Evolutionary conservation across 2,113 vertebrate species (phyloP).

Genomic region (Ivindomyrus marchei): DNA sequence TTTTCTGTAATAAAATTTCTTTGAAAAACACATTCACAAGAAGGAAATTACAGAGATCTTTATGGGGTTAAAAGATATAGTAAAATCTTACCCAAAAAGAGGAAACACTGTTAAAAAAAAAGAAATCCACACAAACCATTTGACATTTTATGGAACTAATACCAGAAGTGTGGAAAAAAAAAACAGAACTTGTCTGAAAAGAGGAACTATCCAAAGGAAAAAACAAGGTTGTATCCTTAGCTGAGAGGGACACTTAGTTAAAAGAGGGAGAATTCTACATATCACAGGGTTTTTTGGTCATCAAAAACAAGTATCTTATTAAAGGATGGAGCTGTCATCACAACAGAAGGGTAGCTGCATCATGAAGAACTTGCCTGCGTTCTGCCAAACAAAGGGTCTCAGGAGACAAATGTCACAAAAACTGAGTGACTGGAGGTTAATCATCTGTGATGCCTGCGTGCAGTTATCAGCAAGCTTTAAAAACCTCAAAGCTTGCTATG

Average conservation of each 20-base stretch:
- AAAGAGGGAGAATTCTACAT: background rate
- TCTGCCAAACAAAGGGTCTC: background rate
- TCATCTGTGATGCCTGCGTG: background rate
- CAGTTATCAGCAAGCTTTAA: background rate
- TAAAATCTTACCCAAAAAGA: slow-evolving; percentile 9
- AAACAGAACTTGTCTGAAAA: background rate
- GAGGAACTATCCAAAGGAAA: background rate
- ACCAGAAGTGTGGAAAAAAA: slow-evolving; percentile 6
- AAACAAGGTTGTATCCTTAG: background rate
- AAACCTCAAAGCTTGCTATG: background rate
- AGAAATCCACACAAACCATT: background rate
- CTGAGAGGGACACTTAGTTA: background rate
- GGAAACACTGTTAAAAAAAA: background rate
- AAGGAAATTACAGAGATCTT: background rate
- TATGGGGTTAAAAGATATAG: slow-evolving; percentile 1
- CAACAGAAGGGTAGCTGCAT: background rate
- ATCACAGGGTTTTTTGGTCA: background rate
- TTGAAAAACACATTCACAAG: background rate
- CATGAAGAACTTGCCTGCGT: background rate
- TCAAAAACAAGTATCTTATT: background rate
- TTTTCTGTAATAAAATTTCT: background rate
- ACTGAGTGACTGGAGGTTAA: background rate
- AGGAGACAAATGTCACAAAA: background rate
- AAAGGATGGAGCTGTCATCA: background rate
- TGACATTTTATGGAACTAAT: slow-evolving; percentile 18